Conservation (phyloP, 2,113 vertebrate species). For the Hucho hucho region DNA sequence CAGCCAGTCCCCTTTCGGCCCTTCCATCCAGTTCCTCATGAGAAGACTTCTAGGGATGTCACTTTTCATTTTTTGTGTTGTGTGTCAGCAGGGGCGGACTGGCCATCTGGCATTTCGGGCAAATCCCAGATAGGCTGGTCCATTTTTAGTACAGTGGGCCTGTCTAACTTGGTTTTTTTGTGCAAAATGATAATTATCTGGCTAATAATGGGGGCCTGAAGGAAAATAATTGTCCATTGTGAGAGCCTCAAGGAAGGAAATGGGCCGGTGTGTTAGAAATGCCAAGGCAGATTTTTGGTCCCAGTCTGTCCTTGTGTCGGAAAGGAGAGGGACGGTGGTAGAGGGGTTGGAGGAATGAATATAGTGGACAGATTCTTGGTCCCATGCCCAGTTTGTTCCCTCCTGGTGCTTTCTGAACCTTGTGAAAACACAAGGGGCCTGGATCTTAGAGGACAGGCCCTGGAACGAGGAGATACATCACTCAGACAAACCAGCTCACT, state of each 20-base stretch:
- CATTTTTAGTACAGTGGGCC: too few species aligned
- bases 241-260: too few species aligned
- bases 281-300: conserved; percentile 20
- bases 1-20: not conserved
- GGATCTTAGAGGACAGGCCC: conserved; percentile 31
- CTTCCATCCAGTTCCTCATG: conserved; percentile 13
- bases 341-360: not conserved
- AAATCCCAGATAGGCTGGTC: too few species aligned
- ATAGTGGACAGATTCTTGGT: conserved; percentile 22
- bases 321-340: not conserved
- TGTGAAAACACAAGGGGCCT: conserved; percentile 14
- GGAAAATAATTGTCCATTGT: too few species aligned
- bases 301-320: conserved; percentile 10
- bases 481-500: conserved; percentile 49
- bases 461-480: conserved; percentile 43
- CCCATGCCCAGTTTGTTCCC: conserved; percentile 15
- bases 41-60: not conserved
- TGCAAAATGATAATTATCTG: too few species aligned
- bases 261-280: too few species aligned
- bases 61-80: conserved; percentile 23
- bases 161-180: too few species aligned
- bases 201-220: too few species aligned
- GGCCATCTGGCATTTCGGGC: not conserved
- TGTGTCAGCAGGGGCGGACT: not conserved
- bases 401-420: not conserved